Base-by-base conservation (phyloP, 2,113 vertebrate species). In the Takifugu flavidus region DNA sequence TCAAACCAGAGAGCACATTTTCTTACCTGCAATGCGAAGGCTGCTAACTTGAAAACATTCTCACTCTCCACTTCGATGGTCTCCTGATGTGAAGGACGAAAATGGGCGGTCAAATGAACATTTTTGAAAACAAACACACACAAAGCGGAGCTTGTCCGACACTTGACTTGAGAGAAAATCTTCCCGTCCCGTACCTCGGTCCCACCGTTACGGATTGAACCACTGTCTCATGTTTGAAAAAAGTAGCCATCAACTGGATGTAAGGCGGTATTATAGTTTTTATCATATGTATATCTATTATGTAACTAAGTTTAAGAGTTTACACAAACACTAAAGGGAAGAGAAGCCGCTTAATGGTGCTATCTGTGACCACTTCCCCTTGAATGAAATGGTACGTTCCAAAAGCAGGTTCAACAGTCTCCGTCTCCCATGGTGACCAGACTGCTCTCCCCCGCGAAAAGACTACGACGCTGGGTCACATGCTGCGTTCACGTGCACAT, bases 11-110 rank as follows among this genome's bases (percentile, higher is more conserved):
- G 58, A 64, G 20, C 47, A 70, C 74, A n/a, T n/a, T 62, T 76
- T 76, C 95, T 94, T 90, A 99, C 96, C 95, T 99, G 96, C 71
- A 98, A 76, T 68, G 93, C 82, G 70, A 95, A 93, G 0, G 95
- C 95, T 0, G 95, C 95, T 86, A 98, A 90, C 82, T 92, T 95
- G 91, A 98, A 98, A 58, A 95, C 88, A 43, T 93, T 89, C 71
- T 89, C 95, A 11, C 95, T 98, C 71, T 95, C 93, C 72, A 95
- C 92, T 67, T 98, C 94, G 28, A 95, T 94, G 51, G 86, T 91
- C 20, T 94, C 95, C 96, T 99, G 92, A 26, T 56, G 6, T 59
- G 80, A 53, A 82, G 51, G 68, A 27, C 39, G 82, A 27, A 55
- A 65, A 55, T 25, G 28, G 13, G 39, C 2, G 5, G 34, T 12